phyloP scores from a whole-genome alignment of 1,140 invertebrate genomes.

The Tetragnatha versicolor region DNA sequence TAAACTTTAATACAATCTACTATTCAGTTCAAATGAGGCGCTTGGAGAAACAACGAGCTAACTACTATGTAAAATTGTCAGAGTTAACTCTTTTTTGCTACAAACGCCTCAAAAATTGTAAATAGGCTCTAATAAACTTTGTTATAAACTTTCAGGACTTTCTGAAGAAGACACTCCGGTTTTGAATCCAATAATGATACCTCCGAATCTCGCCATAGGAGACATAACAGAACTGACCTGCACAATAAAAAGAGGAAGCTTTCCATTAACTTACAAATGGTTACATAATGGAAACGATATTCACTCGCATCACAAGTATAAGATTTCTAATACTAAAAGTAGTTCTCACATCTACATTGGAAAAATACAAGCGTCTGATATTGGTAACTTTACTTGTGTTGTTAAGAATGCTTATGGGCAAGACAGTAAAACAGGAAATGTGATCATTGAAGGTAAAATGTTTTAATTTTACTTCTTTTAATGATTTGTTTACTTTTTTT shows the following conservation, averaged over 20 bases:
- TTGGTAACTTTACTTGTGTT: conserved; percentile 59
- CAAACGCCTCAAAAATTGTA: neutral
- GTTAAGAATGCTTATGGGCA: conserved; percentile 58
- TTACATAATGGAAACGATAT: neutral
- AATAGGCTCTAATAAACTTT: no score
- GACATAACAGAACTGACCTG: conserved; percentile 22
- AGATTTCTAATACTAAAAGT: neutral
- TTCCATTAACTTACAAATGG: conserved; percentile 26
- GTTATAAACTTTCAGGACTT: conserved; percentile 4
- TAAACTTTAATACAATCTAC: no score
- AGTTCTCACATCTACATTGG: conserved; percentile 7
- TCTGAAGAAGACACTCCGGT: neutral
- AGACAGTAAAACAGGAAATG: conserved; percentile 28
- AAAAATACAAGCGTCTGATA: conserved; percentile 42
- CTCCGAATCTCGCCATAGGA: conserved; percentile 19
- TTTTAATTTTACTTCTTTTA: no score
- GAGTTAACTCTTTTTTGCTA: neutral
- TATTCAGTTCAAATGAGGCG: no score
- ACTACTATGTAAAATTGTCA: no score
- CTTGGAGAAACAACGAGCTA: no score
- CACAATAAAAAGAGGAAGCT: conserved; percentile 40
- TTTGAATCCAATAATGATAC: conserved; percentile 21
- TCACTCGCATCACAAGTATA: neutral
- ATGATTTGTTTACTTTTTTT: no score
- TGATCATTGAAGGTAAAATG: conserved; percentile 28